These are phyloP conservation scores for Melanerpes formicivorus DNA, from an alignment of 2,113 vertebrate genomes.

Conservation along the genomic window DNA sequence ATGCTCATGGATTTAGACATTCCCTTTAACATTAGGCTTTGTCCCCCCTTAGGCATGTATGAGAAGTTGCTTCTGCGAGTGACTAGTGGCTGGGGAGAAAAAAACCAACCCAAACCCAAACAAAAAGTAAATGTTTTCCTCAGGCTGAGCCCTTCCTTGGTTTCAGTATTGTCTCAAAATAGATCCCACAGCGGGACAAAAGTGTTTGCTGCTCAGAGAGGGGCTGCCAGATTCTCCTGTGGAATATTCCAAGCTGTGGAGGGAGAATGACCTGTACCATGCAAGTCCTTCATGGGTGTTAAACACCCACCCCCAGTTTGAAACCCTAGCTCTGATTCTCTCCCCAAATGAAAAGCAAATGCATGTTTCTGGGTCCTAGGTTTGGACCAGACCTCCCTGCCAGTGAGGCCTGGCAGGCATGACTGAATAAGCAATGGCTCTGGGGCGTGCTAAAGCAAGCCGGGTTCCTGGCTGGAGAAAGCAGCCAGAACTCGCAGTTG, in stretches of 20 bases:
- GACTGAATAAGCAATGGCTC: constrained; percentile 40
- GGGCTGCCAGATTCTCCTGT: constrained; percentile 50
- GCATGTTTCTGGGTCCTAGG: constrained; percentile 52
- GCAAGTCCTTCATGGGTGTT: constrained; percentile 29
- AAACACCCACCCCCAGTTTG: constrained; percentile 44
- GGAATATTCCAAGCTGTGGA: constrained; percentile 40
- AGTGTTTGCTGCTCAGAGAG: constrained; percentile 51
- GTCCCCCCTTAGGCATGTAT: not conserved
- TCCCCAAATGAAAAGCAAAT: constrained; percentile 46
- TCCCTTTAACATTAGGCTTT: not conserved
- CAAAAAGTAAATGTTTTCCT: constrained; percentile 6
- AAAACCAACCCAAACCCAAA: too few relatives aligned
- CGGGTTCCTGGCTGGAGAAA: not conserved
- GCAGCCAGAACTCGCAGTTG: constrained; percentile 33
- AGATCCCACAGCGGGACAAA: constrained; percentile 51
- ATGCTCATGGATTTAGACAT: not conserved
- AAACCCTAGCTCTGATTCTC: constrained; percentile 58
- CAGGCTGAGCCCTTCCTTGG: constrained; percentile 4
- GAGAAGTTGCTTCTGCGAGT: constrained; percentile 19
- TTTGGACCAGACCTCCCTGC: constrained; percentile 60
- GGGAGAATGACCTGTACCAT: constrained; percentile 28
- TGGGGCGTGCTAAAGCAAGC: constrained; percentile 38
- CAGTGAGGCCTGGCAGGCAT: constrained; percentile 56
- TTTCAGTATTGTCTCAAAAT: constrained; percentile 57
- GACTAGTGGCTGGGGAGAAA: not conserved